These are phyloP conservation scores for Anhinga rufa DNA, from an alignment of 2,113 vertebrate species.

Conservation along the genomic window DNA sequence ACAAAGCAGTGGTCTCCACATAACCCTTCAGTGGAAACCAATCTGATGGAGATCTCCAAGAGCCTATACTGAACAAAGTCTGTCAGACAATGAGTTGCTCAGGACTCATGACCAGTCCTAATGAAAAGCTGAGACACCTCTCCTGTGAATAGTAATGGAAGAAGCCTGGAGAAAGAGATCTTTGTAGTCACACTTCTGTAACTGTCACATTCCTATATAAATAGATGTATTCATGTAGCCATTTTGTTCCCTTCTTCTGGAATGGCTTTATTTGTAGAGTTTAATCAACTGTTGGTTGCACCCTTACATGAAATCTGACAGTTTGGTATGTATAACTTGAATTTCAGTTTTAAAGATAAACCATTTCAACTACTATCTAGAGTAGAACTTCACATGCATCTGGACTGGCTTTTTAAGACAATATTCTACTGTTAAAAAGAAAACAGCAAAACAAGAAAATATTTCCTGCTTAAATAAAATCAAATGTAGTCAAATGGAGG, in stretches of 20 bases:
- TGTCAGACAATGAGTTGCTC: background rate
- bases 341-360: background rate
- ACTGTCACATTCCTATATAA: background rate
- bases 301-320: background rate
- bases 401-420: background rate
- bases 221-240: background rate
- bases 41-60: background rate
- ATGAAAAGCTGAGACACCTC: background rate
- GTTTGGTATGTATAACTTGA: background rate
- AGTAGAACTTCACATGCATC: background rate
- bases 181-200: background rate
- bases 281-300: background rate
- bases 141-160: background rate
- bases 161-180: background rate
- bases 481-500: background rate
- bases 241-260: background rate
- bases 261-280: background rate
- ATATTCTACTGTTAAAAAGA: background rate
- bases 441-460: background rate
- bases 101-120: background rate
- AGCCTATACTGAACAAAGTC: background rate
- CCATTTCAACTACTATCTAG: background rate
- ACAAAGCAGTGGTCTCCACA: background rate
- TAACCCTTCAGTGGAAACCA: background rate
- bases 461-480: background rate